phyloP scores from a whole-genome alignment of 2,113 vertebrate genomes.

The Hypanus sabinus region DNA sequence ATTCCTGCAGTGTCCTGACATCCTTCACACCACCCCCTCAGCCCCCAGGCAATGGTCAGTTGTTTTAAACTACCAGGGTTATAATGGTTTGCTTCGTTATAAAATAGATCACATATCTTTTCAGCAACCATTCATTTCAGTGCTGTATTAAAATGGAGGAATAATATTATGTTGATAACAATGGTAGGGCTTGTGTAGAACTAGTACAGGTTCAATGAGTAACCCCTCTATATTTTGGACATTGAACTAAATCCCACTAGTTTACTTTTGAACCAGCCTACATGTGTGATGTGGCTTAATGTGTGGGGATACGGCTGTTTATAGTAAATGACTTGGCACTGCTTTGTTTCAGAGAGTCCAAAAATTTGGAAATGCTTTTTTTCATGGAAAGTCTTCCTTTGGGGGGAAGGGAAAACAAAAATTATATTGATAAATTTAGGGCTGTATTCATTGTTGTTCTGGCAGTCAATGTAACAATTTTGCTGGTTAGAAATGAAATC shows the following conservation, averaged over 20 bases:
- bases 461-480: not conserved
- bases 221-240: too few relatives aligned
- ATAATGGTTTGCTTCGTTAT: not conserved
- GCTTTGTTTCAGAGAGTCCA: not conserved
- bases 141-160: not conserved
- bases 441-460: too few relatives aligned
- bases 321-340: not conserved
- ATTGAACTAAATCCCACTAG: not conserved
- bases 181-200: too few relatives aligned
- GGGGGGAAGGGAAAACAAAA: not conserved
- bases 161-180: not conserved
- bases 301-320: not conserved
- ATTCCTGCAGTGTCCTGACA: too few relatives aligned
- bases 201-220: too few relatives aligned
- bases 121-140: not conserved
- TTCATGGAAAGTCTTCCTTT: not conserved
- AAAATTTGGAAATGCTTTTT: not conserved
- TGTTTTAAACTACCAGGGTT: not conserved
- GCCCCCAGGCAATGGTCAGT: too few relatives aligned
- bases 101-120: not conserved
- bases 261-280: not conserved
- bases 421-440: not conserved
- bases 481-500: not conserved
- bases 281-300: not conserved
- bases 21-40: too few relatives aligned